Base-by-base conservation (phyloP, 2,888 invertebrate species). In the Plusia festucae region DNA sequence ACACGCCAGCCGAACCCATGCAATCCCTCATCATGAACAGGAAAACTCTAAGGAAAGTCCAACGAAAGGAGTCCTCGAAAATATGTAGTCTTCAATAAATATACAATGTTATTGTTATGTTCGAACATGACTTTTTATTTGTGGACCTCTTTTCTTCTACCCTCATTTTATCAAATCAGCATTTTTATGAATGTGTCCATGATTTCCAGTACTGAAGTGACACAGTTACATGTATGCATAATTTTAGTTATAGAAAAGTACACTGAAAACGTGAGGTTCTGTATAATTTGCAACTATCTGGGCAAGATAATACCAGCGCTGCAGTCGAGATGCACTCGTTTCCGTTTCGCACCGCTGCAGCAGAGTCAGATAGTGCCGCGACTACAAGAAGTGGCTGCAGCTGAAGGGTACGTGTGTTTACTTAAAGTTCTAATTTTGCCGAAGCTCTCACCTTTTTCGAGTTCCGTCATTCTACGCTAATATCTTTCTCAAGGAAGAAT, bases 271-370 rank as follows among this genome's bases (percentile, higher is more conserved):
- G 98, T 99, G 3, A 96, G 99, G 9, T 99, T 99, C 92, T 99
- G 99, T 90, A 97, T 99, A 68, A 99, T 99, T 85, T 99, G 99
- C 93, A 99, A 99, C 93, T 99, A 99, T 93, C 94, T 99, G 80
- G 98, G 99, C 82, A 99, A 99, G 95, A 99, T 99, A 71, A 99
- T 99, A 83, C 99, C 99, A 16, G 99, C 99, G 5, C 95, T 99
- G 61, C 99, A 99, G 93, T 99, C 99, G 15, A 96, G 99, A 81
- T 99, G 99, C 91, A 99, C 99, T 0, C 96, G 99, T 66, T 99
- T 99, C 88, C 96, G 99, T 52, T 99, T 99, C 93, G 99, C 98
- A 4, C 99, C 99, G 2, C 94, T 99, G 3, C 96, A 97, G 2
- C 95, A 97, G 0, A 96, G 97, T 16, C 99, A 99, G 93, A 99